These are phyloP conservation scores for Oenanthe oenanthe DNA, from an alignment of 2,113 vertebrate species.

Conservation along the genomic window DNA sequence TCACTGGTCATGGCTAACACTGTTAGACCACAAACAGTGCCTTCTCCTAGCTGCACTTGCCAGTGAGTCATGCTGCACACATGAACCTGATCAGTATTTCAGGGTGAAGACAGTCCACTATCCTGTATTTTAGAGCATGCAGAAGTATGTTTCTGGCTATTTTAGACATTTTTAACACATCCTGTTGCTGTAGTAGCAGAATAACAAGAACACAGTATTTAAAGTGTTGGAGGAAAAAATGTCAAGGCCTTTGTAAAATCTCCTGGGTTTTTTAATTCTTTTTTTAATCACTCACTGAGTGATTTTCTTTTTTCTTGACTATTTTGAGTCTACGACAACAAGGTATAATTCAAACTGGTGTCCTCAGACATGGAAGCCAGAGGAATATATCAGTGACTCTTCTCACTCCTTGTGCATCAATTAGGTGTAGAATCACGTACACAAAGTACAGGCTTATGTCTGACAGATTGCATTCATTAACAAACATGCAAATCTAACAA, in stretches of 20 bases:
- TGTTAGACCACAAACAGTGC: not conserved
- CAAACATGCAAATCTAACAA: not conserved
- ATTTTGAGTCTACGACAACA: not conserved
- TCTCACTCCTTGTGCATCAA: not conserved
- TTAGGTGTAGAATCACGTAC: not conserved
- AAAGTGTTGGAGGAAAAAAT: not conserved
- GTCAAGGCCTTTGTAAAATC: constrained; percentile 9
- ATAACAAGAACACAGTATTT: not conserved
- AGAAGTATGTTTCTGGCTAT: not conserved
- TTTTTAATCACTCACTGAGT: not conserved
- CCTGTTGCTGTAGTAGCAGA: not conserved
- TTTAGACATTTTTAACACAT: constrained; percentile 14
- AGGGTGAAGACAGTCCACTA: not conserved
- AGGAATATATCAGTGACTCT: not conserved
- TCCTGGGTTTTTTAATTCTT: not conserved
- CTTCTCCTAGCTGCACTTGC: not conserved
- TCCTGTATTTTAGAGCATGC: not conserved
- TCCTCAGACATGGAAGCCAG: not conserved
- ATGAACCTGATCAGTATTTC: not conserved
- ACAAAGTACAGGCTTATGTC: not conserved
- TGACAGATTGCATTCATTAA: not conserved
- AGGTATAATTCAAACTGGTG: not conserved
- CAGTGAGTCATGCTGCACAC: not conserved
- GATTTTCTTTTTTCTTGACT: not conserved
- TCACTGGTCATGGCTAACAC: not conserved